phyloP scores from a whole-genome alignment of 2,888 invertebrate genomes.

The Dynastes hyllus region DNA sequence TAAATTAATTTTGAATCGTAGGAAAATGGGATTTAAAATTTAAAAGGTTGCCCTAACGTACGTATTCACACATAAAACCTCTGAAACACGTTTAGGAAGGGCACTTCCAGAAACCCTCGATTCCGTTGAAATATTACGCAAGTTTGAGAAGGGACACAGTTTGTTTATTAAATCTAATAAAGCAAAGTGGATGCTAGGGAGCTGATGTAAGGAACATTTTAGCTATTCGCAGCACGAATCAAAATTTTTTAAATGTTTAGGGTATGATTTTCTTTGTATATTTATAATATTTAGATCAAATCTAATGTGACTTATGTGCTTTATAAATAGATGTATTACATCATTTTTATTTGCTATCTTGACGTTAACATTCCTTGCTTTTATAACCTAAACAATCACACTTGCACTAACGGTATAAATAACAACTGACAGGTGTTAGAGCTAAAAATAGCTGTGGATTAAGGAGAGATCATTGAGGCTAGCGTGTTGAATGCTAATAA shows the following conservation, averaged over 20 bases:
- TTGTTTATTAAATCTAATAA: neutral
- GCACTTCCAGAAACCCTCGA: neutral
- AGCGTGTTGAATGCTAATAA: neutral
- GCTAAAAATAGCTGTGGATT: constrained; percentile 3
- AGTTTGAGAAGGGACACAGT: neutral
- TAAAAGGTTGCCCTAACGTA: neutral
- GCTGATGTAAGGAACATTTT: too few relatives aligned
- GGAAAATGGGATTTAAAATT: neutral
- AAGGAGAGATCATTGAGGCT: neutral
- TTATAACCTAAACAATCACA: neutral
- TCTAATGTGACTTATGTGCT: neutral
- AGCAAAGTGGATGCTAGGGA: too few relatives aligned
- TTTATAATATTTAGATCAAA: neutral
- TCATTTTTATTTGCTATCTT: neutral
- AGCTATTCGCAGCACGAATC: too few relatives aligned
- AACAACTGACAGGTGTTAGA: neutral
- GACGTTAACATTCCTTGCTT: neutral
- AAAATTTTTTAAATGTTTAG: too few relatives aligned
- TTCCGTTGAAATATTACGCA: neutral
- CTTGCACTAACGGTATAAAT: neutral
- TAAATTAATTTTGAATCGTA: neutral
- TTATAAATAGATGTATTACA: constrained; percentile 1
- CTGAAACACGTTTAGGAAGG: neutral
- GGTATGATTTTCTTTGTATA: neutral
- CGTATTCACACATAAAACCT: neutral